Evolutionary conservation across 2,797 vertebrate genomes (phyloP).

Genomic region (Sebastes trivittatus): DNA sequence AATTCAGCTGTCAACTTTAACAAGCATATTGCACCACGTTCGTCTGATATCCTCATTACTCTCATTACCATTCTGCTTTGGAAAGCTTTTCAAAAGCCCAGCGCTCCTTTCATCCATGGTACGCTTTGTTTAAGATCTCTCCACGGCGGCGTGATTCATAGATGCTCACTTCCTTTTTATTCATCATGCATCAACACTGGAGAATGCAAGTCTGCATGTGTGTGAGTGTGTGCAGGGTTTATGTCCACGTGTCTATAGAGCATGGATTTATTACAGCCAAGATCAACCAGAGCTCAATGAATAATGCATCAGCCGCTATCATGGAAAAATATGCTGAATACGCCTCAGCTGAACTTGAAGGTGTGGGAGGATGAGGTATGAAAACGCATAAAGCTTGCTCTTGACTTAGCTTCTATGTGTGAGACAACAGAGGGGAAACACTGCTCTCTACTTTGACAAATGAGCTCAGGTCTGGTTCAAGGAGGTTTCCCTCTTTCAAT

Average conservation of each 20-base stretch:
- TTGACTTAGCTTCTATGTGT: conserved; percentile 21
- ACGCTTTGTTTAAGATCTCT: conserved; percentile 66
- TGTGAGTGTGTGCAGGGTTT: conserved; percentile 14
- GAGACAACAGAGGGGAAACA: conserved; percentile 36
- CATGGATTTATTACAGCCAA: conserved; percentile 58
- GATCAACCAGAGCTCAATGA: conserved; percentile 60
- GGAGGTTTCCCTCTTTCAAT: conserved; percentile 29
- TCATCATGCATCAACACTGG: conserved; percentile 35
- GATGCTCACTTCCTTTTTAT: conserved; percentile 48
- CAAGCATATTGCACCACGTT: conserved; percentile 56
- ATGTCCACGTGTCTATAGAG: conserved; percentile 39
- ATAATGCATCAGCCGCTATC: conserved; percentile 70
- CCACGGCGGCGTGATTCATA: conserved; percentile 58
- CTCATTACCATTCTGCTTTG: conserved; percentile 66
- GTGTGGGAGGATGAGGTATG: conserved; percentile 28
- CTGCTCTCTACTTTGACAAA: conserved; percentile 60
- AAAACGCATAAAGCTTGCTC: conserved; percentile 29
- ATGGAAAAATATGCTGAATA: conserved; percentile 64
- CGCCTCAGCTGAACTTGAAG: conserved; percentile 44
- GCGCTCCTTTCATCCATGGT: conserved; percentile 61
- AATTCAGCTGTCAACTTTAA: conserved; percentile 65
- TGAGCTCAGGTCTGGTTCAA: conserved; percentile 52
- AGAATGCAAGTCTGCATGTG: conserved; percentile 28
- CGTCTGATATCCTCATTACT: conserved; percentile 68
- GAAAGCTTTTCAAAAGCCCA: conserved; percentile 62